These are phyloP conservation scores for Rhabdornis inornatus DNA, from an alignment of 2,113 vertebrate species.

Conservation along the genomic window DNA sequence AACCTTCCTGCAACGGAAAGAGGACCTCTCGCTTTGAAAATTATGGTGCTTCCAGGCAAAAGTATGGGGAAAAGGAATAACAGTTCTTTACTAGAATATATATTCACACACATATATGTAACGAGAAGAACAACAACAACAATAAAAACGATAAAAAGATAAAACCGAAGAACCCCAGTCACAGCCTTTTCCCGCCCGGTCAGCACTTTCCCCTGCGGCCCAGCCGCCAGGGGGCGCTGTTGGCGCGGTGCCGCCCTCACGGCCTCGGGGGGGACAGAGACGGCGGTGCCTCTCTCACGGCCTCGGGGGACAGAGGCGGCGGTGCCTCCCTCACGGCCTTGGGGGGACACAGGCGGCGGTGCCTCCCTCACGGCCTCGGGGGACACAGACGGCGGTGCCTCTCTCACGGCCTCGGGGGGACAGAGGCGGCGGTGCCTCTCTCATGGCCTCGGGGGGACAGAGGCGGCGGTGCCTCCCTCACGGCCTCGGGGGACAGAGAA, in stretches of 20 bases:
- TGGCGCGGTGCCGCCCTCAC: not conserved
- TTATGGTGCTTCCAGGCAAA: not conserved
- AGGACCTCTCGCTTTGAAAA: not conserved
- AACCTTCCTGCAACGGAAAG: not conserved
- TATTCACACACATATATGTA: no score
- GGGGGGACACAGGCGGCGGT: not conserved
- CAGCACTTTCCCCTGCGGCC: accelerated
- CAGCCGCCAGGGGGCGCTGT: not conserved
- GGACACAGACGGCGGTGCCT: accelerated
- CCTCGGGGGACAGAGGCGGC: no score
- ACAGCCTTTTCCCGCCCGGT: accelerated
- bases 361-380: not conserved
- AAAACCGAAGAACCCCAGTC: accelerated
- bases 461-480: not conserved
- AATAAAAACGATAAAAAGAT: not conserved
- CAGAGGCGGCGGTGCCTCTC: not conserved
- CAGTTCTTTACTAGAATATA: not conserved
- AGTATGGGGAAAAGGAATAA: not conserved
- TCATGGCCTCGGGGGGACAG: not conserved
- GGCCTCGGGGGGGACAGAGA: no score
- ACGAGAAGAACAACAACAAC: not conserved
- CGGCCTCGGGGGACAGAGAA: not conserved
- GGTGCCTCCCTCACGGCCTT: not conserved
- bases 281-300: not conserved
- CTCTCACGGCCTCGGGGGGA: not conserved